Conservation (phyloP, 2,797 vertebrate genomes). For the Tiaroga cobitis region DNA sequence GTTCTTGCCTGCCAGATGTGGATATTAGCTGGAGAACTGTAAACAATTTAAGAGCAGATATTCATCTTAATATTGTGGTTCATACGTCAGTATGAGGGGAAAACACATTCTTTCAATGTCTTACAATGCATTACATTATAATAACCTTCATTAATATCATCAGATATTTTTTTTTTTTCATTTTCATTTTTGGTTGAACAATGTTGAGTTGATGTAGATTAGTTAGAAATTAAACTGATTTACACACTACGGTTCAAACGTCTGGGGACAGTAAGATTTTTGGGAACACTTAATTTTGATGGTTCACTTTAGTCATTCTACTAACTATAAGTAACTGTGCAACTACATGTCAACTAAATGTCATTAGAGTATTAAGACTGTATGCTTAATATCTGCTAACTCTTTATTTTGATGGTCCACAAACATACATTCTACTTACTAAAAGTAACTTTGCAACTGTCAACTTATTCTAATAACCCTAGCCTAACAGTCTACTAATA, state of each 20-base stretch:
- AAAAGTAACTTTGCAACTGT: too few relatives aligned
- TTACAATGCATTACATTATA: background rate
- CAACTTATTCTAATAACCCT: too few relatives aligned
- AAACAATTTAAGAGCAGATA: background rate
- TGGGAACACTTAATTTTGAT: too few relatives aligned
- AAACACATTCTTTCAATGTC: background rate
- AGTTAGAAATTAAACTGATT: background rate
- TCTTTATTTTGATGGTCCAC: too few relatives aligned
- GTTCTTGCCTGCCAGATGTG: conserved; percentile 13
- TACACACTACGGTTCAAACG: background rate
- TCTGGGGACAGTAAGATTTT: background rate
- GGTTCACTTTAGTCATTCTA: too few relatives aligned
- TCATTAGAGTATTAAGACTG: too few relatives aligned
- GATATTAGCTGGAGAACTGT: background rate
- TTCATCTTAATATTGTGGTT: background rate
- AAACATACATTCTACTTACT: too few relatives aligned
- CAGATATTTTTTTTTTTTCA: background rate
- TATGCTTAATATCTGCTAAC: too few relatives aligned
- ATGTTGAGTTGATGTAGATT: background rate
- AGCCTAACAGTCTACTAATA: too few relatives aligned
- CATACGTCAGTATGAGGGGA: background rate
- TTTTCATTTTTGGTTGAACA: background rate
- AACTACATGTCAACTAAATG: too few relatives aligned
- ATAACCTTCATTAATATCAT: background rate
- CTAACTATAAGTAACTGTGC: too few relatives aligned